A percentile compares a stretch with the other conserved stretches of the same genome.
These are phyloP conservation scores for Trachelus troglodyta DNA, from an alignment of 2,888 invertebrate species.

Conservation along the genomic window DNA sequence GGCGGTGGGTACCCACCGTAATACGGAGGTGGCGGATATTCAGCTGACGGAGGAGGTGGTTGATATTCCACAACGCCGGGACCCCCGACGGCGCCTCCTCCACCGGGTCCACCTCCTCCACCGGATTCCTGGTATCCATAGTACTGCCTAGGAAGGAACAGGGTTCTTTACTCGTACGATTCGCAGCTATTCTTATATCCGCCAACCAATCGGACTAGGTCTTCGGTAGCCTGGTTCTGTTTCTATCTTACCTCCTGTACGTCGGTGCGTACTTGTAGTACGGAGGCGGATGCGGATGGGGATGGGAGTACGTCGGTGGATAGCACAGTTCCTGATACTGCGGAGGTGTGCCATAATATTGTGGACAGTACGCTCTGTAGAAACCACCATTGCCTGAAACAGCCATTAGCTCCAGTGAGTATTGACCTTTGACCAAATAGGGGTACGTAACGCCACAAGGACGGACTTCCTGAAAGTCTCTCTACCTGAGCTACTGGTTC, in stretches of 20 bases:
- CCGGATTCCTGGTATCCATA: slow-evolving; percentile 62
- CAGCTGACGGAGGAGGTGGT: slow-evolving; percentile 65
- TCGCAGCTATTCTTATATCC: neutral
- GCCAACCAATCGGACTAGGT: neutral
- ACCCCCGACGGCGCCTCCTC: slow-evolving; percentile 64
- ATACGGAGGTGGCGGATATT: slow-evolving; percentile 71
- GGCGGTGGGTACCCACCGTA: slow-evolving; percentile 66
- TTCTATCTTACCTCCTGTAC: slow-evolving; percentile 57
- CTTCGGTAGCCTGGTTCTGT: neutral
- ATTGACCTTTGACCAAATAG: neutral
- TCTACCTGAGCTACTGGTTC: slow-evolving; percentile 57
- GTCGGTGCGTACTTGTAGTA: slow-evolving; percentile 63
- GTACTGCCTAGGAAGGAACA: slow-evolving; percentile 52
- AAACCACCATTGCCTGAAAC: slow-evolving; percentile 59
- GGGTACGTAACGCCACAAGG: neutral
- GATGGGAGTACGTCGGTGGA: slow-evolving; percentile 65
- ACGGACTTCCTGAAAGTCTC: neutral
- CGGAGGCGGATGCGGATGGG: slow-evolving; percentile 63
- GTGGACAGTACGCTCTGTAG: slow-evolving; percentile 65
- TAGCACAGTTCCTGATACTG: slow-evolving; percentile 69
- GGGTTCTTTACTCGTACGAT: neutral
- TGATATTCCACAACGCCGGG: slow-evolving; percentile 67
- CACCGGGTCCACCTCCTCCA: slow-evolving; percentile 62
- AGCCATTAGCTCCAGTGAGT: slow-evolving; percentile 1
- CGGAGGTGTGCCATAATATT: slow-evolving; percentile 68